Base-by-base conservation (phyloP, 2,888 invertebrate species). In the Tricholauxania praeusta region DNA sequence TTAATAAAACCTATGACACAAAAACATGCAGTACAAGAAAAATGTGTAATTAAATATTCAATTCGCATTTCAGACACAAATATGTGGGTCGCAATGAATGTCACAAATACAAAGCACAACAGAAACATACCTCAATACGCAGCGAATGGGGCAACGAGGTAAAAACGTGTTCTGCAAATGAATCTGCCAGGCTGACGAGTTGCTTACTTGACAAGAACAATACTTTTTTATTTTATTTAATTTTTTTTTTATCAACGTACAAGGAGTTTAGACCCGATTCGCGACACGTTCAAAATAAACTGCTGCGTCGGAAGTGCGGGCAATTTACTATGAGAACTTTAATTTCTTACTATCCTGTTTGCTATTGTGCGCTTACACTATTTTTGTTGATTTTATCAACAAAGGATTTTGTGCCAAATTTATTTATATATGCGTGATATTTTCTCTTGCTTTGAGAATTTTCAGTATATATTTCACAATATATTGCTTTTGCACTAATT, bases 121-220 rank as follows among this genome's bases (percentile, higher is more conserved):
- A 39, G 7, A 60, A 22, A 47, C 63, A 63, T 63, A 63, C 63
- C 63, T 63, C 48, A 63, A 63, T 19, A 17, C 12, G 63, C 63
- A 63, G 63, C 48, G 63, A 47, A 48, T 63, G 17, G 48, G 48
- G 48, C 48, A 48, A 63, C 48, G 63, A 8, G 15, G 63, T 17
- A 63, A 47, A 39, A 48, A 63, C 63, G 63, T 63, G 63, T 63
- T 47, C 63, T 63, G 63, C 48, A 63, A 63, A 19, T 19, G 48
- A 63, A 63, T 63, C 48, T 2, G 28, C 28, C 57, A 22, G 28
- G 28, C 28, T 28, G 28, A n/a, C 14, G 57, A 28, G 57, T 57
- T 63, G 62, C 48, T 15, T 63, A 12, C 48, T 17, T n/a, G 14
- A 47, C 48, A 47, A 19, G 10, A 47, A 12, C 15, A 47, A 47